phyloP scores from a whole-genome alignment of 92 coral and sea anemone genomes.

The Desmophyllum pertusum region DNA sequence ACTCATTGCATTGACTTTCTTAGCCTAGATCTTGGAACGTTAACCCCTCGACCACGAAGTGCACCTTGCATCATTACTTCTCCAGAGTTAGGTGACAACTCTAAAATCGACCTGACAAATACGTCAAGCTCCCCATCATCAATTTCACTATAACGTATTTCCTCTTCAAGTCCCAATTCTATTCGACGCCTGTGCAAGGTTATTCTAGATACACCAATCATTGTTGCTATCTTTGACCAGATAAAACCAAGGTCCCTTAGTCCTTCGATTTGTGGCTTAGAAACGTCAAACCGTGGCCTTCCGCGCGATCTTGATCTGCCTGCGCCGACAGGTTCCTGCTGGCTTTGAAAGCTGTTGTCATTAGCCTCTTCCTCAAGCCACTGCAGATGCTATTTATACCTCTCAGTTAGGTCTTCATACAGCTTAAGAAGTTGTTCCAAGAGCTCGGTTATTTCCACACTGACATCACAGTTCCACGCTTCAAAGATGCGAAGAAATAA shows the following conservation, averaged over 20 bases:
- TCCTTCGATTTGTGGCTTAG: constrained; percentile 43
- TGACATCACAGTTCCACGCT: no score
- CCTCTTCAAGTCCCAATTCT: constrained; percentile 48
- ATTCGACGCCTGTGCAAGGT: constrained; percentile 50
- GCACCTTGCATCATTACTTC: constrained; percentile 58
- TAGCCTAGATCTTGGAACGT: constrained; percentile 45
- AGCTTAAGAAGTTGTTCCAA: no score
- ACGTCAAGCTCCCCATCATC: constrained; percentile 54
- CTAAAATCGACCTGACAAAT: constrained; percentile 43
- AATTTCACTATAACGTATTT: constrained; percentile 42
- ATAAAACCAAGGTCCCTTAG: constrained; percentile 60
- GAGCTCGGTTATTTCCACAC: no score
- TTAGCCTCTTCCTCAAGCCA: no score
- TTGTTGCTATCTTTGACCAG: constrained; percentile 56
- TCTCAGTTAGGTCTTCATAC: no score
- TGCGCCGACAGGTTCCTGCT: not conserved
- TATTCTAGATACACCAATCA: constrained; percentile 62
- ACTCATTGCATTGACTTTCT: constrained; percentile 48
- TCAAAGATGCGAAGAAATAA: no score
- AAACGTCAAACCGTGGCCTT: constrained; percentile 51
- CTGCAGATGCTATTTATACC: no score
- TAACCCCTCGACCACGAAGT: constrained; percentile 48
- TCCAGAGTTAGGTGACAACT: constrained; percentile 52
- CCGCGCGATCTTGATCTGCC: constrained; percentile 39
- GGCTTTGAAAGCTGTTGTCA: no score